Percentiles rank a stretch among this genome's conserved stretches.
Evolutionary conservation across 2,797 vertebrate species (phyloP).

Genomic region (Distichodus sexfasciatus): DNA sequence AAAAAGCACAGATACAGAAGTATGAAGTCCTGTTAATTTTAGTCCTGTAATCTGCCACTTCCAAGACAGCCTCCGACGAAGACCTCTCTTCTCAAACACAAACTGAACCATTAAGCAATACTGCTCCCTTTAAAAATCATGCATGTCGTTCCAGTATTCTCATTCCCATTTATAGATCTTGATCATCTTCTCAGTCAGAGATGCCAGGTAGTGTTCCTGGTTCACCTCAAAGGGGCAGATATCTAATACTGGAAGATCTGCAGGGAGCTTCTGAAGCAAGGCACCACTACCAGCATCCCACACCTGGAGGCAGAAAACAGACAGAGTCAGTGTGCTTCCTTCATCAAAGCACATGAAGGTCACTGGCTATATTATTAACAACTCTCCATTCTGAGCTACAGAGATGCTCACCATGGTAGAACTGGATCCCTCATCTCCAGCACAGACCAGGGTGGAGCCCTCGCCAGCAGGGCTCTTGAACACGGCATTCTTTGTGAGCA

Average conservation of each 20-base stretch:
- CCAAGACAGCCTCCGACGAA: not conserved
- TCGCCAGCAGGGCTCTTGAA: constrained; percentile 81
- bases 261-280: constrained; percentile 85
- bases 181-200: constrained; percentile 89
- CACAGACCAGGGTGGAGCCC: constrained; percentile 83
- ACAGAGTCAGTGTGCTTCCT: not conserved
- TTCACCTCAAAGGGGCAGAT: constrained; percentile 86
- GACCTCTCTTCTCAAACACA: not conserved
- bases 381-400: not conserved
- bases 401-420: constrained; percentile 82
- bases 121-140: not conserved
- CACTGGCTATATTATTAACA: not conserved
- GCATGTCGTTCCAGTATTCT: constrained; percentile 48
- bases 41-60: not conserved
- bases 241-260: constrained; percentile 87
- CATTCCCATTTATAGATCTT: constrained; percentile 92
- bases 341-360: not conserved
- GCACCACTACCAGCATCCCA: constrained; percentile 88
- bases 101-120: not conserved
- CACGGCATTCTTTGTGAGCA: constrained; percentile 91
- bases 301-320: constrained; percentile 74
- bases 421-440: constrained; percentile 88
- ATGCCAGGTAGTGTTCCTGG: constrained; percentile 80
- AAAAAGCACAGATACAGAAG: not conserved
- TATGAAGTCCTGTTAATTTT: not conserved